phyloP scores from a whole-genome alignment of 2,888 invertebrate genomes.

The Leptodirus hochenwartii region DNA sequence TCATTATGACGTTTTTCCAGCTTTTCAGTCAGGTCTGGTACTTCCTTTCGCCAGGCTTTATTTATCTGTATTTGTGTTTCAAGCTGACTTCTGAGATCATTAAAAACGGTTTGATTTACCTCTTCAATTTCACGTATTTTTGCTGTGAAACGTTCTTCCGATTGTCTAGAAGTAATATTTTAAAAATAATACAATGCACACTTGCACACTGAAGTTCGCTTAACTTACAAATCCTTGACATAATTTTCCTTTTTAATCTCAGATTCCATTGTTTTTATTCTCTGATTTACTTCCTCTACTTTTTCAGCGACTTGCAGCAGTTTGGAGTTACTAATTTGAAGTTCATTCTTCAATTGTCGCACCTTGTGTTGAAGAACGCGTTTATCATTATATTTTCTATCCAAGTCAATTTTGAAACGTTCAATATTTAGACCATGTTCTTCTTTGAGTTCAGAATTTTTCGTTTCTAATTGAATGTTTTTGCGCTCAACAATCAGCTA shows the following conservation, averaged over 20 bases:
- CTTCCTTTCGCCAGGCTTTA: too few species aligned
- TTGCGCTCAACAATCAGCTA: slow-evolving; percentile 37
- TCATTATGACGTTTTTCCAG: too few species aligned
- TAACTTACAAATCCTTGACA: slow-evolving; percentile 14
- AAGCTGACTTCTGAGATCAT: too few species aligned
- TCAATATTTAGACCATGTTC: too few species aligned
- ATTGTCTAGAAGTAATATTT: too few species aligned
- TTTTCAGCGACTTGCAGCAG: slow-evolving; percentile 19
- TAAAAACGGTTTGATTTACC: too few species aligned
- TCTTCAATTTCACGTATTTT: too few species aligned
- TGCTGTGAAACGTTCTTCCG: too few species aligned
- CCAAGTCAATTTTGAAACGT: slow-evolving; percentile 35
- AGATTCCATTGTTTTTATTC: slow-evolving; percentile 19
- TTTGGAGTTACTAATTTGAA: slow-evolving; percentile 21
- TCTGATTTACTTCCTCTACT: slow-evolving; percentile 17
- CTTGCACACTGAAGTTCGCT: slow-evolving; percentile 1
- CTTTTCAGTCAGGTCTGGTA: too few species aligned
- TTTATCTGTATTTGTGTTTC: too few species aligned
- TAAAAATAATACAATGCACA: slow-evolving; percentile 5
- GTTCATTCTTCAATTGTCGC: slow-evolving; percentile 24
- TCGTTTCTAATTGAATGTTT: slow-evolving; percentile 36
- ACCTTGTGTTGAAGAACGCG: slow-evolving; percentile 26
- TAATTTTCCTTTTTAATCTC: slow-evolving; percentile 16
- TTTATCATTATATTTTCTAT: slow-evolving; percentile 39
- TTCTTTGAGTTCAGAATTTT: too few species aligned